These are phyloP conservation scores for Girardinus metallicus DNA, from an alignment of 2,797 vertebrate genomes.

Conservation along the genomic window DNA sequence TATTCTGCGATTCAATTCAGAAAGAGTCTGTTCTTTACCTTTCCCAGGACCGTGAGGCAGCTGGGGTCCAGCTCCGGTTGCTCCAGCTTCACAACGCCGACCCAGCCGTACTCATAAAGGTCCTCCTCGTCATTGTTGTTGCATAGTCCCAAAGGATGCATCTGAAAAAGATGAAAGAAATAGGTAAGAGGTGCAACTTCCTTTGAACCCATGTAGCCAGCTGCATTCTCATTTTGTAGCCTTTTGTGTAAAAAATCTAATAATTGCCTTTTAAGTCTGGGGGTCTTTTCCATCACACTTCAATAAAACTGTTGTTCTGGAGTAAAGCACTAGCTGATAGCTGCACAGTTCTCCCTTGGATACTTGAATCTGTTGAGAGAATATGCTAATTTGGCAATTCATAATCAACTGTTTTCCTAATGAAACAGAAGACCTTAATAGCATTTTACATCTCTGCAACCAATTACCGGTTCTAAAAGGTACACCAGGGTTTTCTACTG, in stretches of 20 bases:
- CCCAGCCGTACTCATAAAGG: slow-evolving; percentile 97
- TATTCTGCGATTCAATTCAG: neutral
- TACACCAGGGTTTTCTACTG: neutral
- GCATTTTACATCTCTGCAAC: slow-evolving; percentile 36
- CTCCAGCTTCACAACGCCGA: slow-evolving; percentile 97
- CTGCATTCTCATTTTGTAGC: neutral
- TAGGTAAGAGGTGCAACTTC: slow-evolving; percentile 4
- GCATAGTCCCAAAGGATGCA: slow-evolving; percentile 97
- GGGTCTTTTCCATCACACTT: neutral
- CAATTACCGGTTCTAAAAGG: neutral
- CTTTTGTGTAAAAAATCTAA: neutral
- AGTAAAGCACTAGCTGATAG: neutral
- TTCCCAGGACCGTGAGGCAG: slow-evolving; percentile 96
- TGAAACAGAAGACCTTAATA: slow-evolving; percentile 48
- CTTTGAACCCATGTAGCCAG: neutral
- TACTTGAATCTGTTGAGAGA: slow-evolving; percentile 9
- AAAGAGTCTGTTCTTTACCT: slow-evolving; percentile 83
- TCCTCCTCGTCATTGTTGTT: slow-evolving; percentile 98
- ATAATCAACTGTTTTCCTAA: slow-evolving; percentile 53
- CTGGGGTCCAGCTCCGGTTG: slow-evolving; percentile 96
- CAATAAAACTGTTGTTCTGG: neutral
- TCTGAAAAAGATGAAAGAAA: slow-evolving; percentile 79
- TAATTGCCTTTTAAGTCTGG: neutral
- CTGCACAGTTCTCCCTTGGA: neutral
- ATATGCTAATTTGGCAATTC: slow-evolving; percentile 15